Evolutionary conservation across 2,113 vertebrate species (phyloP), one percentile per base, ranked within the genome.

Genomic region (Phaethon lepturus): DNA sequence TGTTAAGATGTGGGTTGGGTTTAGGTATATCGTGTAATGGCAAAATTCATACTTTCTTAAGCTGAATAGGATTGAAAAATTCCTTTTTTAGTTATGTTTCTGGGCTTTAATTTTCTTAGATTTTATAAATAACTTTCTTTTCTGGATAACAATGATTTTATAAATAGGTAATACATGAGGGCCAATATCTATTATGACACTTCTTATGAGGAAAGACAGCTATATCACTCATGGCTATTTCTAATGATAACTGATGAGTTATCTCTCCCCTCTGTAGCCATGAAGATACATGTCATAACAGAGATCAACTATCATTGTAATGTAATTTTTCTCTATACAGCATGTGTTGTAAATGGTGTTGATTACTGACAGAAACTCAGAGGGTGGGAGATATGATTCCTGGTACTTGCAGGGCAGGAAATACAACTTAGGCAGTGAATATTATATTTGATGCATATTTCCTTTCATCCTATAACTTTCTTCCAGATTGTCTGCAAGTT

Each of bases 201-300:
- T 95, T 95, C 50, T 63, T 95, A 92, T 40, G 71, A 94, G 56
- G 76, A 91, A 60, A 96, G 96, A 94, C 78, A 89, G 72, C n/a
- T 90, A 19, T 44, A 85, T 93, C 89, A 93, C 71, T 90, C 67
- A 77, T 95, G 96, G 93, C 55, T 98, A 92, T 96, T 95, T 95
- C 90, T n/a, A n/a, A n/a, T n/a, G n/a, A n/a, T n/a, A n/a, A 78
- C 33, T 73, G 87, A 81, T 90, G 92, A 96, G 90, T 88, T 97
- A 31, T 90, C 68, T 92, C 93, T 86, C 82, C 53, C 12, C n/a
- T 95, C 87, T 81, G 47, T 83, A 89, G 93, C 94, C 91, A 72
- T 44, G 91, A 97, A 97, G 97, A 92, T 94, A 55, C 26, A 44
- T 98, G 98, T 98, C 98, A 98, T 90, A 98, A 97, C 96, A 98